A percentile compares a stretch with the other conserved stretches of the same genome.
Conservation (phyloP, 1,140 invertebrate species). For the Lordiphosa clarofinis region DNA sequence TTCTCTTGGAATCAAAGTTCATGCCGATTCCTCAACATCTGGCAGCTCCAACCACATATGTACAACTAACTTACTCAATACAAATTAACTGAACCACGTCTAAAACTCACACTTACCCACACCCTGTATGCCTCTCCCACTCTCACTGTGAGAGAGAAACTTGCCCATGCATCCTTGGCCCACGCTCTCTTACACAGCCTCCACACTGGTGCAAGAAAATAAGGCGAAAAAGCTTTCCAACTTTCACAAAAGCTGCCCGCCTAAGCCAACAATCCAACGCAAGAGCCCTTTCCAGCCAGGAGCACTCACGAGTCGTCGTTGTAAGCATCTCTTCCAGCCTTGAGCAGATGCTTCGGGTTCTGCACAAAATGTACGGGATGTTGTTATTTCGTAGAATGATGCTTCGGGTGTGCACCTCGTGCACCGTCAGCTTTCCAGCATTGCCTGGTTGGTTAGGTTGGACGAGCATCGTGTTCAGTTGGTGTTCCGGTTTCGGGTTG, state of each 20-base stretch:
- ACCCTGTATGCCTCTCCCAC: conserved; percentile 25
- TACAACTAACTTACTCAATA: conserved; percentile 12
- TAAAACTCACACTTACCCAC: neutral
- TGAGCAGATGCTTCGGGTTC: conserved; percentile 12
- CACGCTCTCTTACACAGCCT: conserved; percentile 8
- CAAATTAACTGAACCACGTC: conserved; percentile 14
- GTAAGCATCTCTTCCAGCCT: conserved; percentile 9
- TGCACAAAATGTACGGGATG: conserved; percentile 4
- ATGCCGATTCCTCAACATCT: conserved; percentile 3
- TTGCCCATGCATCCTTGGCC: neutral
- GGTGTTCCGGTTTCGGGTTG: conserved; percentile 80
- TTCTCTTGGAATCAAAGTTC: neutral
- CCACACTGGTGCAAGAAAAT: neutral
- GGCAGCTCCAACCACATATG: conserved; percentile 17
- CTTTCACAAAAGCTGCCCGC: conserved; percentile 3
- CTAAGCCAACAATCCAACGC: conserved; percentile 14
- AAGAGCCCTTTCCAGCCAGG: conserved; percentile 4
- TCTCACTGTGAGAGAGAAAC: neutral
- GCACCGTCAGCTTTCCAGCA: conserved; percentile 53
- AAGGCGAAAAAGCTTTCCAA: neutral
- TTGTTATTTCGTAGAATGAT: conserved; percentile 43
- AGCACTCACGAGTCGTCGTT: neutral
- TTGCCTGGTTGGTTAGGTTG: conserved; percentile 61
- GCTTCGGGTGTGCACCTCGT: conserved; percentile 23
- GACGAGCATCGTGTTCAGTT: conserved; percentile 74